Percentiles rank a stretch among this genome's conserved stretches.
Conservation (phyloP, 2,113 vertebrate genomes). For the Hippocampus comes region DNA sequence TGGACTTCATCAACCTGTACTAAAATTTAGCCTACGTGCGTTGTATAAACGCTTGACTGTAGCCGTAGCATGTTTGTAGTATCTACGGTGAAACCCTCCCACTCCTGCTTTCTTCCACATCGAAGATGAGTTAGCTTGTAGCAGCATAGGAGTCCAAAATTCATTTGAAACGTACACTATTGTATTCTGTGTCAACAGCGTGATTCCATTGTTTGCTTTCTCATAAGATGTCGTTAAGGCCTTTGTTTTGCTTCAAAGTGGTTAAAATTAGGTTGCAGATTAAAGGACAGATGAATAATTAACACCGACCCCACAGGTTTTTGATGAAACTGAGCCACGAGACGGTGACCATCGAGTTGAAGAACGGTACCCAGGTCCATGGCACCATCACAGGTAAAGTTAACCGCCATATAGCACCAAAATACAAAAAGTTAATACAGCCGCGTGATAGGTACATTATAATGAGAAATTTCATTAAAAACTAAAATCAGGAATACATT, state of each 20-base stretch:
- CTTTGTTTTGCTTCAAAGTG: conserved; percentile 23
- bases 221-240: not conserved
- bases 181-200: not conserved
- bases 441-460: no score
- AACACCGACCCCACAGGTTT: conserved; percentile 74
- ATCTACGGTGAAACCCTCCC: not conserved
- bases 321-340: conserved; percentile 99
- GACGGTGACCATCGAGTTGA: conserved; percentile 96
- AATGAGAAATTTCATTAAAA: no score
- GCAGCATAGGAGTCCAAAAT: no score
- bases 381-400: conserved; percentile 92
- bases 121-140: not conserved
- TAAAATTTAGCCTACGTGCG: no score
- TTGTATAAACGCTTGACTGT: not conserved
- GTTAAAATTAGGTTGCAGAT: not conserved
- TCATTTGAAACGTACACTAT: not conserved
- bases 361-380: conserved; percentile 97
- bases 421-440: not conserved
- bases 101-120: not conserved
- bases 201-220: not conserved
- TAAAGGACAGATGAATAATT: not conserved
- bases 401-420: not conserved
- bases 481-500: no score
- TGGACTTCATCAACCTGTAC: no score
- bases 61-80: not conserved